phyloP scores from a whole-genome alignment of 1,140 invertebrate genomes.

The Drosophila auraria region DNA sequence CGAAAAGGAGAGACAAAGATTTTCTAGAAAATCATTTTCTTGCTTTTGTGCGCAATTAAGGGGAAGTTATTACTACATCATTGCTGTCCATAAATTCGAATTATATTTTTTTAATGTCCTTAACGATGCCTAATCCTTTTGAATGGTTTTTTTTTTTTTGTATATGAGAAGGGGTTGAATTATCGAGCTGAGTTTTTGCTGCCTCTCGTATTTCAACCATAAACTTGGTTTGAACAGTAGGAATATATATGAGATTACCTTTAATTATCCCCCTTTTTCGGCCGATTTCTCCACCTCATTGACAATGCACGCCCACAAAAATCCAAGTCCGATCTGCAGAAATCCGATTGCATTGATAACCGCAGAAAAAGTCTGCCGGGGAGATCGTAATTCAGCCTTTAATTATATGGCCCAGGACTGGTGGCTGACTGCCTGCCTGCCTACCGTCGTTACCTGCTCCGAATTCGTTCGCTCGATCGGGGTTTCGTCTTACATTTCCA shows the following conservation, averaged over 20 bases:
- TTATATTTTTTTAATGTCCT: constrained; percentile 48
- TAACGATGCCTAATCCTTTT: constrained; percentile 44
- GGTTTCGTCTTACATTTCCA: constrained; percentile 47
- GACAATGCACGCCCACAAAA: constrained; percentile 38
- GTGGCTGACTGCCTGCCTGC: background rate
- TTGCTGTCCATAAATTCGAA: constrained; percentile 43
- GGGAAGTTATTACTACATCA: constrained; percentile 36
- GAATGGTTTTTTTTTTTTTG: constrained; percentile 16
- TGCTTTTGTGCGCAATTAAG: background rate
- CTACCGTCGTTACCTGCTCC: constrained; percentile 35
- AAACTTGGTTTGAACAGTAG: constrained; percentile 11
- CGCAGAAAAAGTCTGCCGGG: constrained; percentile 19
- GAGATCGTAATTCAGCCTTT: constrained; percentile 44
- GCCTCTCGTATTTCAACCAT: constrained; percentile 34
- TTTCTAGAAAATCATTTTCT: constrained; percentile 22
- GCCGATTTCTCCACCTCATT: constrained; percentile 48
- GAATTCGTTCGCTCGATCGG: constrained; percentile 16
- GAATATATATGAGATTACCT: constrained; percentile 43
- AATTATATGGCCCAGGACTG: constrained; percentile 40
- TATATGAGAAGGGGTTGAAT: constrained; percentile 1
- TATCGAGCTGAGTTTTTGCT: constrained; percentile 2
- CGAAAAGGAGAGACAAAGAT: constrained; percentile 42
- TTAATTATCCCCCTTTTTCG: constrained; percentile 32
- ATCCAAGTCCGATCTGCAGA: constrained; percentile 8
- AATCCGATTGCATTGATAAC: constrained; percentile 42